A percentile compares a stretch with the other conserved stretches of the same genome.
Conservation (phyloP, 53 echinoderm and acorn worm species). For the Astropecten irregularis region DNA sequence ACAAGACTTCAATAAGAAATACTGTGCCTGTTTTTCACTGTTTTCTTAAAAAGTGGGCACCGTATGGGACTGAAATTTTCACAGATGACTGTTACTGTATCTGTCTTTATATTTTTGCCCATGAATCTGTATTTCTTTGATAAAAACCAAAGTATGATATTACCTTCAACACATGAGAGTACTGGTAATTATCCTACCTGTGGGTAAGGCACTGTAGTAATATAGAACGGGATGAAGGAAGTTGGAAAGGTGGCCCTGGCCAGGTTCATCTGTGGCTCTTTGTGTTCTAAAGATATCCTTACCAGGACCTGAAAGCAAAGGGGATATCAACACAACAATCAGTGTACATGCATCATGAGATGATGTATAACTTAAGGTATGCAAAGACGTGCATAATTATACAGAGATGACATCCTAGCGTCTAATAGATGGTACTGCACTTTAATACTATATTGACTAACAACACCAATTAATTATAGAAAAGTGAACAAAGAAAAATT, state of each 20-base stretch:
- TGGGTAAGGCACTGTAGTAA: slow-evolving; percentile 80
- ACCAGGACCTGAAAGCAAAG: slow-evolving; percentile 72
- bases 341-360: not conserved
- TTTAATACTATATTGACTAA: not conserved
- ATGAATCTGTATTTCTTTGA: too few species aligned
- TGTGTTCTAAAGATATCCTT: slow-evolving; percentile 78
- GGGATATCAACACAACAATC: not conserved
- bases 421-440: not conserved
- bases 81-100: too few species aligned
- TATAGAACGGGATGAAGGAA: slow-evolving; percentile 99
- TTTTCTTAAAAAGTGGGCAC: too few species aligned
- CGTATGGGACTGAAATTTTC: too few species aligned
- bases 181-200: too few species aligned
- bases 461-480: too few species aligned
- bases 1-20: too few species aligned
- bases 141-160: too few species aligned
- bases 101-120: too few species aligned
- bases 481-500: too few species aligned
- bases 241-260: slow-evolving; percentile 84
- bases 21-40: too few species aligned
- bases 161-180: too few species aligned
- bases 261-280: slow-evolving; percentile 83
- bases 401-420: not conserved
- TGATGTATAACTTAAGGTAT: not conserved
- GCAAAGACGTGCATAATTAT: not conserved